A percentile compares a stretch with the other conserved stretches of the same genome.
Conservation (phyloP, 2,888 invertebrate genomes). For the Poecilobothrus nobilitatus region DNA sequence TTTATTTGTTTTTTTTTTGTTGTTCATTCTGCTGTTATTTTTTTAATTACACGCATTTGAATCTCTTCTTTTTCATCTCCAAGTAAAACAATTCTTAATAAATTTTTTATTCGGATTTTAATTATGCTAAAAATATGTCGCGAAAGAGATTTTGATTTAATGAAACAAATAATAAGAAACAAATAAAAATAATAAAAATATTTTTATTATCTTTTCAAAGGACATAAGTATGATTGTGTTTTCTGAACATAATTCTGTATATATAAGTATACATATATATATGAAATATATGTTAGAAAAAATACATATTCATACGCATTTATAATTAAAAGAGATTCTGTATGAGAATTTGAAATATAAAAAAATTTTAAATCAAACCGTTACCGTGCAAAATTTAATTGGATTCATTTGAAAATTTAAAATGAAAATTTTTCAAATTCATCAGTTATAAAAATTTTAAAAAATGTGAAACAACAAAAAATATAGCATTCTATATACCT, state of each 20-base stretch:
- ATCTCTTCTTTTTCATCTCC: background rate
- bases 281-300: too few species aligned
- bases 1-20: background rate
- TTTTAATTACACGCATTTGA: background rate
- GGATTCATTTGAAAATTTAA: background rate
- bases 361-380: background rate
- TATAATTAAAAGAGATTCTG: background rate
- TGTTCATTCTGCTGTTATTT: background rate
- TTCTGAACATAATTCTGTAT: background rate
- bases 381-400: constrained; percentile 1
- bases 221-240: background rate
- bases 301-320: background rate
- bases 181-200: background rate
- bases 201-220: background rate
- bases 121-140: background rate
- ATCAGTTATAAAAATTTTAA: background rate
- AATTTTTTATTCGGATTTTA: background rate
- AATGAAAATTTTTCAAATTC: background rate
- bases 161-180: background rate
- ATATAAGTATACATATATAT: background rate
- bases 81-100: background rate
- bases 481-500: too few species aligned
- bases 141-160: background rate
- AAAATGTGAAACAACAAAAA: too few species aligned
- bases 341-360: background rate